These are phyloP conservation scores for Bubo blakistoni DNA, from an alignment of 2,113 vertebrate species.

Conservation along the genomic window DNA sequence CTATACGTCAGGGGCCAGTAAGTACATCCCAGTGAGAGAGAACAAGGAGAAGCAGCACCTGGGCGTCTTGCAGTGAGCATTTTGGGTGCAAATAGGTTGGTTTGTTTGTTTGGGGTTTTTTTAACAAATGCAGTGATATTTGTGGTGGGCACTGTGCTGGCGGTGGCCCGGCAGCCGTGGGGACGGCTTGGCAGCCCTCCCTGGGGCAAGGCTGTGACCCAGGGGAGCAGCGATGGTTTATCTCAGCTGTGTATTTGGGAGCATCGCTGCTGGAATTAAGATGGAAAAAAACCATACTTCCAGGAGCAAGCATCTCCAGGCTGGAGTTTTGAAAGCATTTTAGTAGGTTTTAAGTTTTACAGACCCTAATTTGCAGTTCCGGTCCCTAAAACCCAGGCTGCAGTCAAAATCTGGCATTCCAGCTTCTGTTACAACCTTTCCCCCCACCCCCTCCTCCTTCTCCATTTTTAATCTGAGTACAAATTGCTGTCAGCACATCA, in stretches of 20 bases:
- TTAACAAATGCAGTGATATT: neutral
- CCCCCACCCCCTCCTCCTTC: constrained; percentile 5
- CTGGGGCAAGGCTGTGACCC: neutral
- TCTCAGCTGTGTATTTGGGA: neutral
- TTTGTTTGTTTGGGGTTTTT: neutral
- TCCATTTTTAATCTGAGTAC: constrained; percentile 77
- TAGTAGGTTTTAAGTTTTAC: constrained; percentile 11
- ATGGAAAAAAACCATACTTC: constrained; percentile 17
- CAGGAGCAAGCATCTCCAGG: constrained; percentile 7
- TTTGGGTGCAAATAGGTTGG: neutral
- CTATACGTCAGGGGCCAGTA: accelerated
- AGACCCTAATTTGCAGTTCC: constrained; percentile 33
- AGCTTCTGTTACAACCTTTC: constrained; percentile 67
- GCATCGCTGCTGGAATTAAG: constrained; percentile 25
- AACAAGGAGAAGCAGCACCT: neutral
- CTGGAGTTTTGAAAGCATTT: neutral
- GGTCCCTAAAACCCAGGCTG: constrained; percentile 62
- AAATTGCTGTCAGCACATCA: constrained; percentile 83
- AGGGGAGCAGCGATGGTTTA: neutral
- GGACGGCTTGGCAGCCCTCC: neutral
- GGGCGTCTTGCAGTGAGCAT: neutral
- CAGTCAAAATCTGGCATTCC: constrained; percentile 63
- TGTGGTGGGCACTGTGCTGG: neutral
- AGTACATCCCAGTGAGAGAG: neutral
- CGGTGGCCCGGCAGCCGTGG: neutral